Conservation (phyloP, 2,888 invertebrate species). For the Eretmocerus hayati region DNA sequence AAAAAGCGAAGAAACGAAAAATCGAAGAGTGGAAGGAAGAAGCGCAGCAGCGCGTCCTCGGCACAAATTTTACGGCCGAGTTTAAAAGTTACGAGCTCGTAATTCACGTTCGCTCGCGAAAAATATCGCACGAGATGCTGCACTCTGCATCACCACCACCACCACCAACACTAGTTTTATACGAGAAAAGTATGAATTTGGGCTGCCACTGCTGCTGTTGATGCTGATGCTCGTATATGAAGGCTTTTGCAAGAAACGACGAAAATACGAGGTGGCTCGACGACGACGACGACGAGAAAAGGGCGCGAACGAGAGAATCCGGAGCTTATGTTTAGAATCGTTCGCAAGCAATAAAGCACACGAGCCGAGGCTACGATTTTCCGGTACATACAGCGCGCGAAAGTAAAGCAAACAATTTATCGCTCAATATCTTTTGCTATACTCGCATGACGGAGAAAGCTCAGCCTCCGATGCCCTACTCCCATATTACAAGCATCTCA, state of each 20-base stretch:
- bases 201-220: background rate
- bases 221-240: background rate
- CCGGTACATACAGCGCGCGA: background rate
- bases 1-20: too few species aligned
- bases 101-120: constrained; percentile 12
- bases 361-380: background rate
- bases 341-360: constrained; percentile 9
- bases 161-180: background rate
- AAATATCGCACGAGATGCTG: constrained; percentile 3
- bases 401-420: constrained; percentile 17
- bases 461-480: background rate
- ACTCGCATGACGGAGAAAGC: constrained; percentile 4
- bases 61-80: constrained; percentile 16
- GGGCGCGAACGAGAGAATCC: background rate
- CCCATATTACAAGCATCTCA: too few species aligned
- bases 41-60: background rate
- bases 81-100: constrained; percentile 15
- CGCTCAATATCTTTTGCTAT: constrained; percentile 12
- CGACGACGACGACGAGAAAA: background rate
- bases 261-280: too few species aligned
- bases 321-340: constrained; percentile 14
- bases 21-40: constrained; percentile 9
- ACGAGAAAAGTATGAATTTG: constrained; percentile 2
- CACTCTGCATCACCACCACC: background rate
- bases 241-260: background rate